These are phyloP conservation scores for Lagocephalus sceleratus DNA, from an alignment of 2,797 vertebrate species.

Conservation along the genomic window DNA sequence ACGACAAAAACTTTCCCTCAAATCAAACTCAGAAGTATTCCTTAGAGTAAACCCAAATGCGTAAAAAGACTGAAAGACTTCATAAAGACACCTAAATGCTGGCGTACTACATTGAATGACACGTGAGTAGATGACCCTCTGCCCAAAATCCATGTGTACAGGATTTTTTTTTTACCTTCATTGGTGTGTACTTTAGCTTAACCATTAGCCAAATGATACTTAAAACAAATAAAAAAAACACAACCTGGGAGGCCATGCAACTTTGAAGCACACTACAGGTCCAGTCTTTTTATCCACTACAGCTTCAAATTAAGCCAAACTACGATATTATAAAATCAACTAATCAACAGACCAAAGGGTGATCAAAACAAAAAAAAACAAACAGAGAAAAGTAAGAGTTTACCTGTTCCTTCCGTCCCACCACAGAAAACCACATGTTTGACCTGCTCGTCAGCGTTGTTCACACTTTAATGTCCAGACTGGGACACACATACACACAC, in stretches of 20 bases:
- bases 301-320: background rate
- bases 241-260: slow-evolving; percentile 16
- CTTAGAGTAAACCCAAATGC: background rate
- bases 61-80: too few species aligned
- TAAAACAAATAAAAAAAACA: slow-evolving; percentile 37
- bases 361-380: background rate
- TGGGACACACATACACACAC: slow-evolving; percentile 3
- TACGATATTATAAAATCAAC: background rate
- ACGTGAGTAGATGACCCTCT: too few species aligned
- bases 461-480: slow-evolving; percentile 28
- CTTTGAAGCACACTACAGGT: background rate
- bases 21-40: too few species aligned
- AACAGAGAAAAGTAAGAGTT: slow-evolving; percentile 8
- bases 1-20: too few species aligned
- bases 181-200: slow-evolving; percentile 45
- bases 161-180: background rate
- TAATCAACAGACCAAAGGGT: background rate
- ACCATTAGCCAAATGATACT: slow-evolving; percentile 44
- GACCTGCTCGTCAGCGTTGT: slow-evolving; percentile 18
- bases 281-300: background rate
- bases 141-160: too few species aligned
- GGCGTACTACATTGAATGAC: too few species aligned
- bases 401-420: slow-evolving; percentile 83
- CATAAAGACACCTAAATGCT: too few species aligned
- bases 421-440: slow-evolving; percentile 94